phyloP scores from a whole-genome alignment of 2,888 invertebrate genomes.

The Spisula solida region DNA sequence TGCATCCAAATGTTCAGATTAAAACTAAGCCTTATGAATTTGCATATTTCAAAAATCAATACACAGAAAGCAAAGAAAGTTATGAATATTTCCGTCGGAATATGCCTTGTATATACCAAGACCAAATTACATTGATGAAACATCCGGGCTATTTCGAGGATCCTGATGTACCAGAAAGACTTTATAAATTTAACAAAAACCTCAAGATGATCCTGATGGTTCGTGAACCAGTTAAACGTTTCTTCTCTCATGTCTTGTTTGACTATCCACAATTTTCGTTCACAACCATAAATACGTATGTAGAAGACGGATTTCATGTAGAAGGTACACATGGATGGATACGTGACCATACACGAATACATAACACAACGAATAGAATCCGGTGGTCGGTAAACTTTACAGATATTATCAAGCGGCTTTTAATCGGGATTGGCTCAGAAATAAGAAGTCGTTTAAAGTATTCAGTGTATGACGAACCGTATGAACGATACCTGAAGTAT shows the following conservation, averaged over 20 bases:
- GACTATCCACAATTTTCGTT: background rate
- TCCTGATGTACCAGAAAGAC: constrained; percentile 96
- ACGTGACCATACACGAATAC: no score
- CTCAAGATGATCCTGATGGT: constrained; percentile 96
- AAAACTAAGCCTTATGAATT: constrained; percentile 50
- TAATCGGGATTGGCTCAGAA: no score
- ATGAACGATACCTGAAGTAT: constrained; percentile 27
- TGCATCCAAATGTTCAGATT: constrained; percentile 51
- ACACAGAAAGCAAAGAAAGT: background rate
- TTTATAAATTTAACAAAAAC: constrained; percentile 96
- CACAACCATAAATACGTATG: background rate
- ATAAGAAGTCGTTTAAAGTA: background rate
- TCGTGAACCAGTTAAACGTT: constrained; percentile 97
- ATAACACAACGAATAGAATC: no score
- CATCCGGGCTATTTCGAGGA: constrained; percentile 98
- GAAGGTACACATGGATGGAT: no score
- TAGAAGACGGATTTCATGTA: background rate
- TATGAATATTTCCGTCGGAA: background rate
- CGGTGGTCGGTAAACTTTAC: no score
- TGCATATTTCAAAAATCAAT: constrained; percentile 34
- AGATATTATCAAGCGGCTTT: no score
- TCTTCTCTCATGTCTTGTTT: constrained; percentile 91
- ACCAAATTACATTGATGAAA: constrained; percentile 98
- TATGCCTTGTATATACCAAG: constrained; percentile 92
- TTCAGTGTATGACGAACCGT: constrained; percentile 35